Base-by-base conservation (phyloP, 2,888 invertebrate species). In the Drosophila imparisetae region DNA sequence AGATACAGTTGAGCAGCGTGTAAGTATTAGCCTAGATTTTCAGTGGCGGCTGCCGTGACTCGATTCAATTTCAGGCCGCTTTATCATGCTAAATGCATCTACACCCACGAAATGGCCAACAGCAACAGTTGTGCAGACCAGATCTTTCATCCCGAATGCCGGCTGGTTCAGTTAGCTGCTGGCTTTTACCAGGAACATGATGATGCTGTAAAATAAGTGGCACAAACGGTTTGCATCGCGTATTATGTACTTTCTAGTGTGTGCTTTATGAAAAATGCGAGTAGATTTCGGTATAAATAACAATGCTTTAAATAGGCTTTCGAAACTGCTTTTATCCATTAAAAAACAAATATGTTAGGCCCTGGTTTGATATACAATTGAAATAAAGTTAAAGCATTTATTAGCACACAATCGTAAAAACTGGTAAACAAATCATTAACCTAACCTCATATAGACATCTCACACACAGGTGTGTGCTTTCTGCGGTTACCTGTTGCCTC, bases 41-140 rank as follows among this genome's bases (percentile, higher is more conserved):
- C 59, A 66, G 34, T 50, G 52, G 62, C 54, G 32, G 32, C 58
- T 68, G 72, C 68, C 88, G 88, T 83, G 88, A 78, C 82, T 84
- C 32, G 72, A 69, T 67, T 71, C 75, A 72, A 77, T 77, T 84
- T 63, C 57, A 49, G 66, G 61, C 65, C 61, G 66, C 66, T 72
- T 78, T 86, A 89, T 90, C 89, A 71, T 45, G 59, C 66, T 50
- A 71, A 86, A 83, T 80, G 67, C 59, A 86, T 86, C 75, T 86
- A 83, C 86, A 86, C 86, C 86, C 90, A 86, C 87, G 84, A 90
- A 45, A 78, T 7, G 66, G 89, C 89, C 90, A 65, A 58, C 64
- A 86, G 87, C 66, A 79, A 82, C 89, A 76, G 83, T 88, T 76
- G 65, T 49, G 72, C 86, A 75, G 83, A 79, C 82, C 72, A 64